Evolutionary conservation across 2,888 invertebrate species (phyloP).

Genomic region (Chaitophorus viminalis): DNA sequence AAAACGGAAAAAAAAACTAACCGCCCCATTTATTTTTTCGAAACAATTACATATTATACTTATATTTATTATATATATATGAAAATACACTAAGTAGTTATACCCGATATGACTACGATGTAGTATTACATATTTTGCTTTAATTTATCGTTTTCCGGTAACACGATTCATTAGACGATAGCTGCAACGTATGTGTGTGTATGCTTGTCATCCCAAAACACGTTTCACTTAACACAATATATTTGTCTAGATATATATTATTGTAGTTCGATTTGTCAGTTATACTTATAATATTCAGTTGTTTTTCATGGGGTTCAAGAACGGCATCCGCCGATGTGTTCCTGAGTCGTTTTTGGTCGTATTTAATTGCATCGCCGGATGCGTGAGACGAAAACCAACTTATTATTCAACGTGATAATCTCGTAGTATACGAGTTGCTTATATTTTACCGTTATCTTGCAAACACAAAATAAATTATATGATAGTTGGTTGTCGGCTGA

Average conservation of each 20-base stretch:
- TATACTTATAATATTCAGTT: neutral
- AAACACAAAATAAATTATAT: too few relatives aligned
- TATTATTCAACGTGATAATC: neutral
- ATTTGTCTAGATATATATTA: too few relatives aligned
- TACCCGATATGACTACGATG: neutral
- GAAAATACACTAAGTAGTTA: neutral
- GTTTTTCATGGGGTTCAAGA: neutral
- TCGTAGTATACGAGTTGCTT: too few relatives aligned
- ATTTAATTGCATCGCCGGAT: too few relatives aligned
- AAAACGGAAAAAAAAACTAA: slow-evolving; percentile 1
- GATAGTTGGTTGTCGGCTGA: too few relatives aligned
- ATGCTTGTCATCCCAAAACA: too few relatives aligned
- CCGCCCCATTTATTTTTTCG: slow-evolving; percentile 18
- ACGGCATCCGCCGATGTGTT: too few relatives aligned
- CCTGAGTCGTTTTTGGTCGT: too few relatives aligned
- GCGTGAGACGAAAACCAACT: neutral
- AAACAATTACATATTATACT: neutral
- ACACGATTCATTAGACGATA: slow-evolving; percentile 7
- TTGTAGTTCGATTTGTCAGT: too few relatives aligned
- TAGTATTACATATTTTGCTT: neutral
- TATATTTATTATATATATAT: neutral
- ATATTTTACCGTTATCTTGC: too few relatives aligned
- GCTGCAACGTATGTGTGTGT: neutral
- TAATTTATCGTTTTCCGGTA: slow-evolving; percentile 30
- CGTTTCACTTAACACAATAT: too few relatives aligned